Percentiles rank a stretch among this genome's conserved stretches.
phyloP scores from a whole-genome alignment of 2,888 invertebrate genomes.

The Dromius quadrimaculatus region DNA sequence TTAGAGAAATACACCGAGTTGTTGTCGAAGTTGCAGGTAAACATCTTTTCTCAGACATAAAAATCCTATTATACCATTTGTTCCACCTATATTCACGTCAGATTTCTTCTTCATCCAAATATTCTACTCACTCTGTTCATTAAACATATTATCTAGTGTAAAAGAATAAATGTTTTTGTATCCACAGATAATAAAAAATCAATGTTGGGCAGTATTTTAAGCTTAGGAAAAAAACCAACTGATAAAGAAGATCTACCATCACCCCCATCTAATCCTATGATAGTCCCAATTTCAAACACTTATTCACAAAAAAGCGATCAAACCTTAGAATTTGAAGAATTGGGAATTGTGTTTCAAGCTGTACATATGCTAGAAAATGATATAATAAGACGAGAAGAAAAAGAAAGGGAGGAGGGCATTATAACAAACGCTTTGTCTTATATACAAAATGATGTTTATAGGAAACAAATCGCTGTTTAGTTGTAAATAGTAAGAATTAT shows the following conservation, averaged over 20 bases:
- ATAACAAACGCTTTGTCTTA: conserved; percentile 34
- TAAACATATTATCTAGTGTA: neutral
- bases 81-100: too few relatives aligned
- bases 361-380: conserved; percentile 35
- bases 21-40: conserved; percentile 67
- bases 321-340: neutral
- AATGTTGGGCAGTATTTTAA: conserved; percentile 7
- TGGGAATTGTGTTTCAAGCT: conserved; percentile 31
- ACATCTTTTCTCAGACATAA: neutral
- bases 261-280: conserved; percentile 18
- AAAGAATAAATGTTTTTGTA: neutral
- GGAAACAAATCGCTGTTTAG: conserved; percentile 24
- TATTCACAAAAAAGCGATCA: neutral
- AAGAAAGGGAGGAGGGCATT: conserved; percentile 7
- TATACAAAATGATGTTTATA: conserved; percentile 35
- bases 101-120: too few relatives aligned
- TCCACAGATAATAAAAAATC: conserved; percentile 25
- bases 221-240: conserved; percentile 5
- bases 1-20: conserved; percentile 79
- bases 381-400: conserved; percentile 10
- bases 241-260: neutral
- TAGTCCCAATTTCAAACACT: conserved; percentile 23
- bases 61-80: neutral
- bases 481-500: neutral
- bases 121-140: too few relatives aligned